phyloP scores from a whole-genome alignment of 2,888 invertebrate genomes.

The Pandemis corylana region DNA sequence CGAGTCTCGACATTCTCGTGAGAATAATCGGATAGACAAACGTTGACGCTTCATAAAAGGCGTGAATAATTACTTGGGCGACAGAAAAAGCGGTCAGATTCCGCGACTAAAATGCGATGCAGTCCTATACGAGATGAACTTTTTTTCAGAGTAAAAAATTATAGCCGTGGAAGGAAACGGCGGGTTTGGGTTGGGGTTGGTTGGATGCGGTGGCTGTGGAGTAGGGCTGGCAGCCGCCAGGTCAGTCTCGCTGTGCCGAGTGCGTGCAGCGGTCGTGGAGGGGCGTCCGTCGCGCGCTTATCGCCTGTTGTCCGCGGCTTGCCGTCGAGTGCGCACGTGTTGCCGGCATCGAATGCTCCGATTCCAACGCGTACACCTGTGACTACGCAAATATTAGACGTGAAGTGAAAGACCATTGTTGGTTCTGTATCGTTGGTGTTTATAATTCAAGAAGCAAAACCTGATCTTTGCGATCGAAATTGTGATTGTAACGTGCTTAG shows the following conservation, averaged over 20 bases:
- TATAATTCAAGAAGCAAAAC: conserved; percentile 51
- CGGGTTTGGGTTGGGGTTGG: conserved; percentile 65
- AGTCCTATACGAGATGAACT: conserved; percentile 52
- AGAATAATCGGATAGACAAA: conserved; percentile 56
- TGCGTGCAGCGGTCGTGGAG: conserved; percentile 75
- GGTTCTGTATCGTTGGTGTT: conserved; percentile 64
- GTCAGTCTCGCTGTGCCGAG: conserved; percentile 77
- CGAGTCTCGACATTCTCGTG: conserved; percentile 58
- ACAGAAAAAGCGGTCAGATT: conserved; percentile 73
- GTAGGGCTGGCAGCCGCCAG: conserved; percentile 53
- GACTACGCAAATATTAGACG: conserved; percentile 76
- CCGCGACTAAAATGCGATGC: conserved; percentile 59
- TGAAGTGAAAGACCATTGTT: conserved; percentile 77
- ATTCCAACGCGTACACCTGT: conserved; percentile 75
- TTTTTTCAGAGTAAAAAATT: conserved; percentile 58
- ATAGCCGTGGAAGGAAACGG: conserved; percentile 51
- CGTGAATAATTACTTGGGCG: conserved; percentile 72
- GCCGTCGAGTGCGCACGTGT: conserved; percentile 79
- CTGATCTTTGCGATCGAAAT: conserved; percentile 57
- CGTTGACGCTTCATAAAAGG: conserved; percentile 72
- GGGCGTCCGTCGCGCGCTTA: conserved; percentile 60
- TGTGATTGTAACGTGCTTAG: conserved; percentile 68
- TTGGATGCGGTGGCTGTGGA: conserved; percentile 59
- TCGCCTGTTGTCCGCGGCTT: conserved; percentile 75
- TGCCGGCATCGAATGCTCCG: conserved; percentile 62